Percentiles rank a stretch among this genome's conserved stretches.
These are phyloP conservation scores for Rutilus rutilus DNA, from an alignment of 2,113 vertebrate genomes.

Conservation along the genomic window DNA sequence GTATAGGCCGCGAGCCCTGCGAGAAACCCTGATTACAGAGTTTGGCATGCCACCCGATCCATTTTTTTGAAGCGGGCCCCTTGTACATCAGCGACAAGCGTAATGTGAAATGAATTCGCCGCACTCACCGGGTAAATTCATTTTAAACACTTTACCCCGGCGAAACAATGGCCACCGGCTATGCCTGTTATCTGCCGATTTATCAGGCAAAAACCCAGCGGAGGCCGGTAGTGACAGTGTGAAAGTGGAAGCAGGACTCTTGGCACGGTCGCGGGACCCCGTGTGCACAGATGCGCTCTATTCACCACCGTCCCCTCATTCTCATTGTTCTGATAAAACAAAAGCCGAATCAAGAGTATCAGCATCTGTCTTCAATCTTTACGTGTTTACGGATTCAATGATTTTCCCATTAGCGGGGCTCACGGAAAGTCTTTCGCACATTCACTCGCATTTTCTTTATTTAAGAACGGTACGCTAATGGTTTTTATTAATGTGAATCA, in stretches of 20 bases:
- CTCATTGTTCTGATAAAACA: constrained; percentile 51
- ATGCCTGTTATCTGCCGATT: constrained; percentile 85
- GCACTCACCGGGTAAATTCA: constrained; percentile 88
- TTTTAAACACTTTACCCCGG: constrained; percentile 89
- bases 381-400: constrained; percentile 13
- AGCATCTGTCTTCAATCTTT: constrained; percentile 4
- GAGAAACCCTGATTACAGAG: constrained; percentile 85
- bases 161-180: constrained; percentile 85
- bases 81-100: constrained; percentile 86
- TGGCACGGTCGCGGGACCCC: constrained; percentile 52
- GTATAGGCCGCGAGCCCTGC: constrained; percentile 81
- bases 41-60: constrained; percentile 88
- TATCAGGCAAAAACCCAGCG: constrained; percentile 74
- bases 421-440: background rate
- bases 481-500: background rate
- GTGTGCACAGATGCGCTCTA: constrained; percentile 57
- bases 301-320: constrained; percentile 38
- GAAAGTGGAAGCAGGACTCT: constrained; percentile 54
- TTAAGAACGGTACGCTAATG: background rate
- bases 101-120: constrained; percentile 91
- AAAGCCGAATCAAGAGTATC: constrained; percentile 31
- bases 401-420: constrained; percentile 26
- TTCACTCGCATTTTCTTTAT: background rate
- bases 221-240: constrained; percentile 61
- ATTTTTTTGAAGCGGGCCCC: constrained; percentile 78